Evolutionary conservation across 1,140 invertebrate species (phyloP).

Genomic region (Aphidius gifuensis): DNA sequence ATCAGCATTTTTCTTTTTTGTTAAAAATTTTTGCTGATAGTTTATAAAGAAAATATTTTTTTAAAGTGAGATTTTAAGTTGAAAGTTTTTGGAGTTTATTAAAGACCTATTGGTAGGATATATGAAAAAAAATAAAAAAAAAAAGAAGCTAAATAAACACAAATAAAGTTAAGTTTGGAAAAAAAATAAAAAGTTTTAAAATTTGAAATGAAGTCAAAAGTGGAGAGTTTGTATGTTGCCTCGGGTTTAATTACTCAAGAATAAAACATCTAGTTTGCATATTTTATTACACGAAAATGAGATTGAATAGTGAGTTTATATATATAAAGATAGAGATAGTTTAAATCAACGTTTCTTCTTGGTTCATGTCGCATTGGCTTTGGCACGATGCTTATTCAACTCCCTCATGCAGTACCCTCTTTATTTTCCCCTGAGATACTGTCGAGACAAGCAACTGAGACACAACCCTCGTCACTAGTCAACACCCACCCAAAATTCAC

Average conservation of each 20-base stretch:
- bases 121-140: conserved; percentile 8
- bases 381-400: not conserved
- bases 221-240: not conserved
- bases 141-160: not conserved
- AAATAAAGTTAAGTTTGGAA: not conserved
- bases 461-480: conserved; percentile 10
- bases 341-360: not conserved
- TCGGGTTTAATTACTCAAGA: conserved; percentile 8
- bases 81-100: conserved; percentile 19
- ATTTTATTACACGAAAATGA: conserved; percentile 5
- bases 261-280: not conserved
- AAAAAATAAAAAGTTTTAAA: conserved; percentile 6
- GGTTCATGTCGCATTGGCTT: not conserved
- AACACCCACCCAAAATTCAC: not conserved
- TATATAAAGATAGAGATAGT: not conserved
- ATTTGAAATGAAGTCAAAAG: not conserved
- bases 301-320: not conserved
- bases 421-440: not conserved
- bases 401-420: not conserved
- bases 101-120: conserved; percentile 19
- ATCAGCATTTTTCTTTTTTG: no score
- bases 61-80: no score
- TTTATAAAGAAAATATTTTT: no score
- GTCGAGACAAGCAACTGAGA: no score
- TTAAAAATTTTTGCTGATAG: no score